Evolutionary conservation across 2,888 invertebrate genomes (phyloP), one percentile per base, ranked within the genome.

Genomic region (Pocota personata): DNA sequence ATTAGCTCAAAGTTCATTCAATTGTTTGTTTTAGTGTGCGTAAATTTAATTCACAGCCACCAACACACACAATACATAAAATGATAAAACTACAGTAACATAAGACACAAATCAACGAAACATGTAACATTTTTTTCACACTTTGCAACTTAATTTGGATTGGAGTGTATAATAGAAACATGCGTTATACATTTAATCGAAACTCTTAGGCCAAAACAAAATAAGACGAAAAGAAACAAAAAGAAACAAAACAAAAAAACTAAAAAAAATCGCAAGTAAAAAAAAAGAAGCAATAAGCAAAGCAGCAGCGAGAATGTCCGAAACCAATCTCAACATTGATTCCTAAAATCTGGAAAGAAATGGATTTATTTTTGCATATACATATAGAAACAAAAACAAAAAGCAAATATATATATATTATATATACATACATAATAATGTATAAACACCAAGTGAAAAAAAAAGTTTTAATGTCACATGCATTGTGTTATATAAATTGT

Each of bases 281-380:
- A 50, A 52, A n/a, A n/a, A n/a, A n/a, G n/a, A n/a, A n/a, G n/a
- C 21, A 32, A 52, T 12, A 35, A 75, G 69, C 57, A 58, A 62
- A 78, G 62, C 57, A 78, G 62, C 57, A 78, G 52, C 64, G 80
- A 86, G 76, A 80, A 86, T 80, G 71, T 86, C 78, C 83, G 58
- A 66, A 73, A 83, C 67, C 78, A 80, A 80, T 86, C 80, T 76
- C 66, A 76, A 86, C 71, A 86, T 80, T 86, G 80, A 76, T 86
- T 86, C 80, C 84, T 86, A 86, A 75, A 86, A 71, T 86, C 66
- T 80, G 80, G 72, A 80, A 86, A 83, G 55, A 80, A 80, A 84
- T 79, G 83, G 84, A 86, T 86, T 76, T 86, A 86, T 86, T 86
- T 86, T 86, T 86, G 80, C 84, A 79, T 71, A 78, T 48, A 79